A percentile compares a stretch with the other conserved stretches of the same genome.
These are phyloP conservation scores for Apoda limacodes DNA, from an alignment of 2,888 invertebrate genomes.

Conservation along the genomic window DNA sequence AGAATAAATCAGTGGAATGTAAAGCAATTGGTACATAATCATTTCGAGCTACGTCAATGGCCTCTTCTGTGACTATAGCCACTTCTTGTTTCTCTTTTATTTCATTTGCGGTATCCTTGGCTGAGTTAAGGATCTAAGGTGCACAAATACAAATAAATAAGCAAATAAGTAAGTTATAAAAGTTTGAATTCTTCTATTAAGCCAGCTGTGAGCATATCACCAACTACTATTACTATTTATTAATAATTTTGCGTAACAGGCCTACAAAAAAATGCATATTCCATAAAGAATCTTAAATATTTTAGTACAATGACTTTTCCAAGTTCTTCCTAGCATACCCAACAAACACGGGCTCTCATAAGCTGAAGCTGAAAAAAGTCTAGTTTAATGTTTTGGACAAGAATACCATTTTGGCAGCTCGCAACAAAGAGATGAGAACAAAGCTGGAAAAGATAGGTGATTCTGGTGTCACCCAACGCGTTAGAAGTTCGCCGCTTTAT, in stretches of 20 bases:
- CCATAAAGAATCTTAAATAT: neutral
- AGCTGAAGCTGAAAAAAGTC: too few relatives aligned
- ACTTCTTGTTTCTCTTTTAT: slow-evolving; percentile 91
- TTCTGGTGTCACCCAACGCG: too few relatives aligned
- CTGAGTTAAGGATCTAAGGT: slow-evolving; percentile 82
- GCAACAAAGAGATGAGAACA: too few relatives aligned
- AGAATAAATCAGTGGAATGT: slow-evolving; percentile 91
- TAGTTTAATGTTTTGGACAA: too few relatives aligned
- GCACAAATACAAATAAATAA: slow-evolving; percentile 2
- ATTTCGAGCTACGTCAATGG: slow-evolving; percentile 86
- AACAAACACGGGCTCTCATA: too few relatives aligned
- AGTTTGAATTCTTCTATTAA: neutral
- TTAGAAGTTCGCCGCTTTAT: too few relatives aligned
- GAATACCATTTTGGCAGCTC: too few relatives aligned
- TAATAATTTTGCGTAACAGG: neutral
- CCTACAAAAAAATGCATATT: too few relatives aligned
- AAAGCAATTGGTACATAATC: slow-evolving; percentile 92
- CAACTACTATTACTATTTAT: neutral
- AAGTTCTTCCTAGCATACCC: too few relatives aligned
- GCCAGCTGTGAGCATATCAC: neutral
- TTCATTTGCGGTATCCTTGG: slow-evolving; percentile 90
- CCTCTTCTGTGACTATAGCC: slow-evolving; percentile 89
- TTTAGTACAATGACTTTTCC: neutral
- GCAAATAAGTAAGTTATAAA: neutral
- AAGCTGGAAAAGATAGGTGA: too few relatives aligned